phyloP scores from a whole-genome alignment of 2,797 vertebrate genomes.

The Mus caroli region DNA sequence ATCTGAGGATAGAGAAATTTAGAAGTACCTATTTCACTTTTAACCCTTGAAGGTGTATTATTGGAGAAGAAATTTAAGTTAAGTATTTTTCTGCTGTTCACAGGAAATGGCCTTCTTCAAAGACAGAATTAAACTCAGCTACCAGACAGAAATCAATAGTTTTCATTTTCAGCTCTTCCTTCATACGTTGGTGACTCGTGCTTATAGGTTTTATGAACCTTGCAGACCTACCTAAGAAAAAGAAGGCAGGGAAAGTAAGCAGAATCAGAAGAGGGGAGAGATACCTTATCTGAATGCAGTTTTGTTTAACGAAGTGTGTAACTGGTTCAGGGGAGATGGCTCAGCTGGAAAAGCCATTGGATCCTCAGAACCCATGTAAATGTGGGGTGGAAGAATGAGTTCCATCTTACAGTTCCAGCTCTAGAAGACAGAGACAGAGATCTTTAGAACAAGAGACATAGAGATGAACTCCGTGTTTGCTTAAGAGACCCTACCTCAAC shows the following conservation, averaged over 20 bases:
- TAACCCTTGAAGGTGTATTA: slow-evolving; percentile 49
- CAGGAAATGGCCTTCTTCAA: slow-evolving; percentile 30
- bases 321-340: no score
- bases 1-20: slow-evolving; percentile 27
- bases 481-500: neutral
- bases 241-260: neutral
- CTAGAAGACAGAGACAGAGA: neutral
- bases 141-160: slow-evolving; percentile 43
- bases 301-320: slow-evolving; percentile 21
- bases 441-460: neutral
- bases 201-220: neutral
- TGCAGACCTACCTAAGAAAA: neutral
- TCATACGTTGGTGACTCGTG: neutral
- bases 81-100: slow-evolving; percentile 19
- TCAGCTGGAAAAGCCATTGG: neutral
- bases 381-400: neutral
- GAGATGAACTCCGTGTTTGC: neutral
- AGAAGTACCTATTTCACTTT: slow-evolving; percentile 44
- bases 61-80: slow-evolving; percentile 44
- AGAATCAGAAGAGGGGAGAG: neutral
- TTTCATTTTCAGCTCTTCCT: slow-evolving; percentile 30
- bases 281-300: neutral
- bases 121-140: slow-evolving; percentile 49
- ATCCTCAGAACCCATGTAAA: neutral
- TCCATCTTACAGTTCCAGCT: neutral